Evolutionary conservation across 2,888 invertebrate genomes (phyloP).

Genomic region (Apotomis betuletana): DNA sequence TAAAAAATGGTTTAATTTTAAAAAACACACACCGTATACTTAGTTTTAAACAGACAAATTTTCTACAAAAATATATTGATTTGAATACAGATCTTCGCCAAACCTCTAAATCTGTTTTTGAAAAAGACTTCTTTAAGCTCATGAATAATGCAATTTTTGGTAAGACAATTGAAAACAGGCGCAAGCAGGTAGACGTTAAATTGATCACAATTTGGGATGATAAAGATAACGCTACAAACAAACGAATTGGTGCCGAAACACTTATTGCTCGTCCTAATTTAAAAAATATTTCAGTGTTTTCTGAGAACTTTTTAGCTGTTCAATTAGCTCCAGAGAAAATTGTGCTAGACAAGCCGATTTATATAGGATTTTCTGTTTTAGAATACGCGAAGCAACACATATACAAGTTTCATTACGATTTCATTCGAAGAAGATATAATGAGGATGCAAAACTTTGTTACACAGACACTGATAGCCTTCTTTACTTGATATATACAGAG

Average conservation of each 20-base stretch:
- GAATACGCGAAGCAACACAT: slow-evolving; percentile 26
- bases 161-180: no score
- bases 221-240: neutral
- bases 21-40: no score
- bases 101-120: no score
- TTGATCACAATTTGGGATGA: no score
- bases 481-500: slow-evolving; percentile 28
- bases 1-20: no score
- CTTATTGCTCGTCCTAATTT: slow-evolving; percentile 1
- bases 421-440: slow-evolving; percentile 10
- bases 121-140: no score
- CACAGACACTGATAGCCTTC: slow-evolving; percentile 43
- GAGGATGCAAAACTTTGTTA: slow-evolving; percentile 35
- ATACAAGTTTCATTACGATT: slow-evolving; percentile 29
- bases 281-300: neutral
- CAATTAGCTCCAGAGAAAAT: slow-evolving; percentile 17
- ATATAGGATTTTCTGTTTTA: slow-evolving; percentile 30
- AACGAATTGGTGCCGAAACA: neutral
- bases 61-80: slow-evolving; percentile 28
- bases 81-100: neutral
- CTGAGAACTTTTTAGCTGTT: slow-evolving; percentile 9
- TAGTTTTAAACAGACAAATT: neutral
- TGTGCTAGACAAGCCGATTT: slow-evolving; percentile 21
- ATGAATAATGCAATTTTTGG: no score
- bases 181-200: no score